These are phyloP conservation scores for Perizoma affinitatum DNA, from an alignment of 2,888 invertebrate genomes.

Conservation along the genomic window DNA sequence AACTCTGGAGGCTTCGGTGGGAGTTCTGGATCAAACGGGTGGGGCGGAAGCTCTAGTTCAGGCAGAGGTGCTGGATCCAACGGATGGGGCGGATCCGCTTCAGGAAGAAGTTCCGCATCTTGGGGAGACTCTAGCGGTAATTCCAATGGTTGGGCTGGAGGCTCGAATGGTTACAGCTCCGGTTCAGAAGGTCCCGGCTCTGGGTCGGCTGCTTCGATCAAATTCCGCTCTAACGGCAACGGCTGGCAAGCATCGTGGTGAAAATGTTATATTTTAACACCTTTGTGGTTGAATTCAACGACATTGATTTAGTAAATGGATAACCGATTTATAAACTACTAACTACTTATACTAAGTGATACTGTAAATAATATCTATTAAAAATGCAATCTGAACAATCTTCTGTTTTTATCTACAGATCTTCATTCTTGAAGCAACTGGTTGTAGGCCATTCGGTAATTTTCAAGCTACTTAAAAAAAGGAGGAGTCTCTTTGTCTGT, in stretches of 20 bases:
- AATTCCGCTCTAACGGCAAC: conserved; percentile 22
- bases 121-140: conserved; percentile 13
- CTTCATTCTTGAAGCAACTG: neutral
- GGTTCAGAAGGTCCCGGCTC: conserved; percentile 10
- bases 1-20: conserved; percentile 24
- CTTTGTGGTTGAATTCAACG: neutral
- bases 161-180: conserved; percentile 6
- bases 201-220: conserved; percentile 18
- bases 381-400: neutral
- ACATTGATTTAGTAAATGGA: conserved; percentile 6
- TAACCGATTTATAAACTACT: neutral
- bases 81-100: conserved; percentile 5
- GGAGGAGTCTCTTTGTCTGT: too few relatives aligned
- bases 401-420: neutral
- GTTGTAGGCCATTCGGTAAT: too few relatives aligned
- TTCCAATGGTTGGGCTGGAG: conserved; percentile 11
- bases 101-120: conserved; percentile 8
- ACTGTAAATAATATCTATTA: neutral
- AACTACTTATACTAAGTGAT: neutral
- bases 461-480: too few relatives aligned
- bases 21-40: conserved; percentile 24
- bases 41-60: conserved; percentile 26
- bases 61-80: conserved; percentile 3
- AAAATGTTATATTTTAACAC: conserved; percentile 1
- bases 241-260: conserved; percentile 27